phyloP scores from a whole-genome alignment of 2,888 invertebrate species.

The Athetis lepigone region DNA sequence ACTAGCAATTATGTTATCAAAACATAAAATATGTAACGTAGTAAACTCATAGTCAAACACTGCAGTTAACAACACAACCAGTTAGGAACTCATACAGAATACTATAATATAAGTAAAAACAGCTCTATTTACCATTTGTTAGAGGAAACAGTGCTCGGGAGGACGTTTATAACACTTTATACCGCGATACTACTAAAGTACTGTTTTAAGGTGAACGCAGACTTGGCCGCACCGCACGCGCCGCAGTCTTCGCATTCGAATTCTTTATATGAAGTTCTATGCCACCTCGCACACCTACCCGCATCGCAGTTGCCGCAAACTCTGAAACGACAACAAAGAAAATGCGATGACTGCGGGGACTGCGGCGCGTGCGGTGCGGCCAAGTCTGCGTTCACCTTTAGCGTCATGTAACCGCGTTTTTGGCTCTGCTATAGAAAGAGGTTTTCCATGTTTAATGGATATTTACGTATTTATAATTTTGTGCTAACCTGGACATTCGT shows the following conservation, averaged over 20 bases:
- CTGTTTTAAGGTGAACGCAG: too few species aligned
- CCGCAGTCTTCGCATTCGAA: too few species aligned
- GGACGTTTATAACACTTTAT: constrained; percentile 56
- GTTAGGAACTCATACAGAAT: constrained; percentile 26
- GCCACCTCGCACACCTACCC: too few species aligned
- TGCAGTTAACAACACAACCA: constrained; percentile 18
- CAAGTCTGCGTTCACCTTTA: too few species aligned
- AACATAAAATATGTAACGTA: background rate
- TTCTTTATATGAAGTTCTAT: too few species aligned
- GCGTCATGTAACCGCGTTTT: constrained; percentile 35
- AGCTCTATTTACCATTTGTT: constrained; percentile 47
- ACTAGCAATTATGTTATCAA: background rate
- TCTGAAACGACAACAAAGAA: too few species aligned
- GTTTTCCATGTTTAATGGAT: constrained; percentile 45
- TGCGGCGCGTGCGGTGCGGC: too few species aligned
- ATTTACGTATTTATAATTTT: constrained; percentile 39
- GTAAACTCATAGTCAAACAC: background rate
- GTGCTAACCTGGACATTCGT: background rate
- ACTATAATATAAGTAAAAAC: constrained; percentile 27
- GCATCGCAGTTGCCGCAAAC: too few species aligned
- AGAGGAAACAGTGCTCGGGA: constrained; percentile 45
- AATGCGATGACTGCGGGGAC: too few species aligned
- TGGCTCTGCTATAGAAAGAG: constrained; percentile 29
- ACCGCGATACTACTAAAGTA: constrained; percentile 40
- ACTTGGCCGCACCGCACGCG: too few species aligned